Evolutionary conservation across 2,113 vertebrate species (phyloP).

Genomic region (Hoplias malabaricus): DNA sequence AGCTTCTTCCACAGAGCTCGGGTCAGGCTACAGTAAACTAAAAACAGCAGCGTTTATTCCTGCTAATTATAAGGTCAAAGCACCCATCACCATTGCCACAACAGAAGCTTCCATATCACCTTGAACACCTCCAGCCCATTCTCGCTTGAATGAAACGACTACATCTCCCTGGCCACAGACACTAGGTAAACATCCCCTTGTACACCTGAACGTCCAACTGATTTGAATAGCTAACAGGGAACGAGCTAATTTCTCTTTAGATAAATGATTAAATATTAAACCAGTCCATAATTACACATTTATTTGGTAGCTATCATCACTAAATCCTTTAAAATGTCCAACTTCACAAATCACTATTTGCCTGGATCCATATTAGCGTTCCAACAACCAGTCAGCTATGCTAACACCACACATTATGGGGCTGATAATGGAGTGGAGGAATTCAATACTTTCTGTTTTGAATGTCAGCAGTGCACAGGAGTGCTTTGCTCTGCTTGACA

Average conservation of each 20-base stretch:
- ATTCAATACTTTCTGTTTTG: constrained; percentile 33
- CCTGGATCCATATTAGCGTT: constrained; percentile 62
- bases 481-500: constrained; percentile 15
- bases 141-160: neutral
- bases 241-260: constrained; percentile 64
- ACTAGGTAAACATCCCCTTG: constrained; percentile 49
- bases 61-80: neutral
- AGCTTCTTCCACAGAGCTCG: neutral
- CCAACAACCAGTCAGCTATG: constrained; percentile 33
- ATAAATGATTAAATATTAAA: constrained; percentile 72
- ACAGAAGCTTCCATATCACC: neutral
- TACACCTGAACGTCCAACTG: constrained; percentile 22
- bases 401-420: constrained; percentile 5
- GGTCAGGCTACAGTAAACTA: neutral
- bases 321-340: constrained; percentile 61
- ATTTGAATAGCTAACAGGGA: constrained; percentile 56
- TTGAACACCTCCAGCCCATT: neutral
- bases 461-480: constrained; percentile 30
- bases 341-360: constrained; percentile 59
- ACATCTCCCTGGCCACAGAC: constrained; percentile 33
- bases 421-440: constrained; percentile 3
- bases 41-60: neutral
- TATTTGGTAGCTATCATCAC: constrained; percentile 54
- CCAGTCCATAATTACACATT: constrained; percentile 64
- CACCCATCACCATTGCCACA: neutral